These are phyloP conservation scores for Drosophila equinoxialis DNA, from an alignment of 1,140 invertebrate genomes.

Conservation along the genomic window DNA sequence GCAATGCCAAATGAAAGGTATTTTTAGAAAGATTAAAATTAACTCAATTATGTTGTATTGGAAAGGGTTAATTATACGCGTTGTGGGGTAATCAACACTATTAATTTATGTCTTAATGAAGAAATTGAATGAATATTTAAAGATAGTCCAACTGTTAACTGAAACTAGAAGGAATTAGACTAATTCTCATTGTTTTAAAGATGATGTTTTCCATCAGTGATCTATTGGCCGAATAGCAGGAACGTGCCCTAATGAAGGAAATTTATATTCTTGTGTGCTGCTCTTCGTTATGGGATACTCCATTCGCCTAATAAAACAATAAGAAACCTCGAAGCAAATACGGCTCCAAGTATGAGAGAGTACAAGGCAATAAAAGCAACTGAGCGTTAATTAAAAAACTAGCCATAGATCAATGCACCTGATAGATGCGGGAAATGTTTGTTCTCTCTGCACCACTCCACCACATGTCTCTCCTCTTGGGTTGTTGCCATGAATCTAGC, in stretches of 20 bases:
- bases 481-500: slow-evolving; percentile 9
- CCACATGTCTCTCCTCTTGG: not conserved
- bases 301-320: slow-evolving; percentile 3
- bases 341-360: not conserved
- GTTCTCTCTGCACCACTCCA: slow-evolving; percentile 29
- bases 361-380: slow-evolving; percentile 70
- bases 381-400: slow-evolving; percentile 81
- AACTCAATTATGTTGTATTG: too few species aligned
- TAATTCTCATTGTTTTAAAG: too few species aligned
- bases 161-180: too few species aligned
- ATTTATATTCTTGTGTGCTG: not conserved
- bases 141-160: too few species aligned
- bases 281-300: slow-evolving; percentile 5
- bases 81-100: too few species aligned
- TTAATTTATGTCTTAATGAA: too few species aligned
- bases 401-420: slow-evolving; percentile 80
- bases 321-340: not conserved
- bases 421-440: slow-evolving; percentile 69
- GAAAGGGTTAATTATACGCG: too few species aligned
- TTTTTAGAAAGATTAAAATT: too few species aligned
- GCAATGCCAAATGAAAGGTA: too few species aligned
- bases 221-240: not conserved
- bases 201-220: slow-evolving; percentile 1
- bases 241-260: slow-evolving; percentile 9
- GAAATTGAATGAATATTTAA: too few species aligned